Base-by-base conservation (phyloP, 2,797 vertebrate genomes). In the Silurus aristotelis region DNA sequence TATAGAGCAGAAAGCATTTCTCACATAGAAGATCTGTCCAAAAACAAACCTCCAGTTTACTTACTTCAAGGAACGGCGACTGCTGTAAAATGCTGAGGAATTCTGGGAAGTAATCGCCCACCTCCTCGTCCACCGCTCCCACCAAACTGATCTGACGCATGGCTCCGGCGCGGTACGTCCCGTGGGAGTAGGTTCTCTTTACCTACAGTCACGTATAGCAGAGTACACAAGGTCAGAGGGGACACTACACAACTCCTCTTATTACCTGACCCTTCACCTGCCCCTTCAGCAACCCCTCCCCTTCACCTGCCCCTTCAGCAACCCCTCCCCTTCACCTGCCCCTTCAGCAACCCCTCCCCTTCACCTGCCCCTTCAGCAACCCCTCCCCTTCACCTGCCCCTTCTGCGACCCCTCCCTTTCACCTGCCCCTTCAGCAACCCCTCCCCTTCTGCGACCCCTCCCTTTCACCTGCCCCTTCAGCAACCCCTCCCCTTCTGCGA, bases 61-160 rank as follows among this genome's bases (percentile, higher is more conserved):
- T 97, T 95, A 98, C 98, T 96, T 99, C 96, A 92, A 99, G 95
- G 94, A 99, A 99, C 75, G 97, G 97, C 27, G 97, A 99, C 87
- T 97, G 95, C 92, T 97, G 96, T 91, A 99, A 93, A 96, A 99
- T 96, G 93, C 94, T 92, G 88, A 99, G 96, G 93, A 99, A 99
- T 90, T 99, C 98, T 89, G 98, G 98, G 93, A 99, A 99, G 89
- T 97, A 99, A 93, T 98, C 95, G 68, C 98, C 98, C 80, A 99
- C 98, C 94, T 99, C 98, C 92, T 99, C 98, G 89, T 99, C 98
- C 91, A 99, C 97, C 2, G 97, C 98, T 90, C 98, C 98, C 91
- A 99, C 98, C 93, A 99, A 94, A 93, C 98, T 99, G 94, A 99
- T 98, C 91, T 99, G 98, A 90, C 98, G 94, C 98, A 99, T 99